Evolutionary conservation across 2,797 vertebrate genomes (phyloP), one percentile per base, ranked within the genome.

Genomic region (Spheniscus humboldti): DNA sequence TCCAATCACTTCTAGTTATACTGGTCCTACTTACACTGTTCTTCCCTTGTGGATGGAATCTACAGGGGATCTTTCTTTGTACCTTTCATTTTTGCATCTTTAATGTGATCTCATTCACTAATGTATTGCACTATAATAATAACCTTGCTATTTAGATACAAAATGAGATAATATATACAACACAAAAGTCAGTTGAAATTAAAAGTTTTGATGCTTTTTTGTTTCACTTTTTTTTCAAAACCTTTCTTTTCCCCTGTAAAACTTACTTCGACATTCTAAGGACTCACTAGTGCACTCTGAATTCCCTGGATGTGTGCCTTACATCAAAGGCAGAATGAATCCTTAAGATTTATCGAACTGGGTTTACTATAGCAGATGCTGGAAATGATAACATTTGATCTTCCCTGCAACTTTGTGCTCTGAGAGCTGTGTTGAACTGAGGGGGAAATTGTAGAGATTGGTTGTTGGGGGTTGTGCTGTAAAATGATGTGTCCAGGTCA

Each of bases 391-490:
- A 43, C 13, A 10, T 1, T 52, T 20, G 27, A 22, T 55, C 10
- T 80, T 47, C 17, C 55, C 60, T 67, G 14, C 8, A 63, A 24
- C 3, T 66, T 41, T 57, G n/a, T 53, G 59, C 47, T 74, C 52
- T 0, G 0, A 79, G 19, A 60, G 33, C 31, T 41, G 18, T 13
- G 7, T 6, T 19, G 35, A 71, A n/a, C 27, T n/a, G 28, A 56
- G 13, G 9, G 45, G 15, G 9, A 63, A 81, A 28, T 10, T 52
- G 25, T 5, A 30, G 39, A 67, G 11, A 60, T 12, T 55, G 30
- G 12, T 24, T 48, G 12, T 6, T 66, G 23, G 25, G 35, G 13
- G 7, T 16, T 66, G n/a, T 23, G 12, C 47, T 66, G 25, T 37
- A 71, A 72, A 75, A 68, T 10, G 6, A 43, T 31, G 30, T 20